phyloP scores from a whole-genome alignment of 1,140 invertebrate genomes.

The Rhagoletis pomonella region DNA sequence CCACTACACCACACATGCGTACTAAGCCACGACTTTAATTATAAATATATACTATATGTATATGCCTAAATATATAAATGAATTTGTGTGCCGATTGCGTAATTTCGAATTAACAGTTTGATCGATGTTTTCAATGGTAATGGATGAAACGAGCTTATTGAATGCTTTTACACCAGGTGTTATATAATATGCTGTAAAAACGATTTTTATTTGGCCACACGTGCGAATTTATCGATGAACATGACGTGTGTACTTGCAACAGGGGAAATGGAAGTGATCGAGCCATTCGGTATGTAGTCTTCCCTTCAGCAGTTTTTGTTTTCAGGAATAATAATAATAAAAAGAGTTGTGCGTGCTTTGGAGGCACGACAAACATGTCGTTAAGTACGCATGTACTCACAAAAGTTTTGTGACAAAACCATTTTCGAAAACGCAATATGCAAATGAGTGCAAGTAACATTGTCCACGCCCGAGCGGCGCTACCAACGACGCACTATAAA shows the following conservation, averaged over 20 bases:
- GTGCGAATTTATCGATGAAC: conserved; percentile 5
- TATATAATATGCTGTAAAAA: too few relatives aligned
- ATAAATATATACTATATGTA: not conserved
- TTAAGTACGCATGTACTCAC: not conserved
- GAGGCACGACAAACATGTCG: not conserved
- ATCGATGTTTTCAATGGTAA: too few relatives aligned
- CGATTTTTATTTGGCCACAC: not conserved
- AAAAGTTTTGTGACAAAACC: not conserved
- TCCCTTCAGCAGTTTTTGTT: not conserved
- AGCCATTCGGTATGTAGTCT: not conserved
- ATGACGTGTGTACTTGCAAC: not conserved
- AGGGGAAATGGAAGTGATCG: not conserved
- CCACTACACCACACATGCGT: too few relatives aligned
- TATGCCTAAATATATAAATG: not conserved
- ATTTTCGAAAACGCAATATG: not conserved
- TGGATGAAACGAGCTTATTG: too few relatives aligned
- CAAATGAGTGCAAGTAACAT: not conserved
- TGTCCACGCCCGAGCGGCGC: not conserved
- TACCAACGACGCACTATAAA: not conserved
- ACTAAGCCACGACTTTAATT: too few relatives aligned
- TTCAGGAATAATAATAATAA: not conserved
- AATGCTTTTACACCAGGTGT: too few relatives aligned
- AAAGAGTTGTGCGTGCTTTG: conserved; percentile 7
- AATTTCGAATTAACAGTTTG: too few relatives aligned
- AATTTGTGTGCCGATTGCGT: not conserved